Base-by-base conservation (phyloP, 2,797 vertebrate genomes). In the Melanotaenia pygmaea region DNA sequence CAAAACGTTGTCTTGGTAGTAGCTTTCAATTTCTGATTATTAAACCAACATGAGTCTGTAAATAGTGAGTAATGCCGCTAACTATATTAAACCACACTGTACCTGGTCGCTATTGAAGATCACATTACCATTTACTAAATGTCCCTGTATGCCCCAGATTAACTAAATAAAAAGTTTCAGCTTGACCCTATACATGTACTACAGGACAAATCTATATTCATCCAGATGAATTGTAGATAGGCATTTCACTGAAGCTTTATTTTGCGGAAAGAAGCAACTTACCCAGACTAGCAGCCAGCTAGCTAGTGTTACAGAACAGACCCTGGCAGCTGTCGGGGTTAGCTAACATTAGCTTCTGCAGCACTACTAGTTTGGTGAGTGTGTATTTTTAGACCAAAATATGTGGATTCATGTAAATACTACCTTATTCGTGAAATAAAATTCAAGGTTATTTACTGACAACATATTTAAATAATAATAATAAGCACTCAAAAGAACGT, bases 381-480 rank as follows among this genome's bases (percentile, higher is more conserved):
- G 76, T 74, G n/a, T 92, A 93, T 91, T 90, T 92, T 91, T 91
- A 92, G 83, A 68, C 53, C 34, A 11, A 13, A 18, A 18, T 2
- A 53, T 30, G 30, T 5, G 12, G 60, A 14, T 70, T 72, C 62
- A 26, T 30, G 30, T n/a, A 5, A 64, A 64, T 18, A 38, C 37
- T 28, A 0, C 8, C 1, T 0, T 35, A 4, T 34, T 37, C n/a
- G 14, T 12, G 0, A 37, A 10, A n/a, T n/a, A 64, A 57, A 16
- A 18, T 35, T 5, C 26, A n/a, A 1, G 32, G 8, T 11, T 35
- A n/a, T 70, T 38, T 40, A 40, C 20, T 37, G 59, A 30, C 18
- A 8, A 34, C 14, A 12, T 7, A 8, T 0, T 3, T 11, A 5
- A 38, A 30, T 30, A 34, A 45, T 30, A 34, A 45, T 24, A 47